Conservation (phyloP, 2,113 vertebrate genomes). For the Dasypus novemcinctus region DNA sequence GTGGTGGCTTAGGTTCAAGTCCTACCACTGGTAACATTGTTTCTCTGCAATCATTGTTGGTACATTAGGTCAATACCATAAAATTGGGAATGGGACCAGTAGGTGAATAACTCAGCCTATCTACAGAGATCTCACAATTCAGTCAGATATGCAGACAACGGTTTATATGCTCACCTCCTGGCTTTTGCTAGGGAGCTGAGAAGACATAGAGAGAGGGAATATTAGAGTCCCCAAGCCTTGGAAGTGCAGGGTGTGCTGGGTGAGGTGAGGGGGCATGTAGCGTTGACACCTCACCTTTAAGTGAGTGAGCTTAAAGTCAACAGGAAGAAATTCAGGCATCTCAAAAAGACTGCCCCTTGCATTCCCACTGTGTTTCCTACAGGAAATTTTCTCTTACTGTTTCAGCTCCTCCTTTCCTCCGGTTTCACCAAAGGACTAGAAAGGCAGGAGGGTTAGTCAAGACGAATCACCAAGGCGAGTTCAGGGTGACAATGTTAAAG, state of each 20-base stretch:
- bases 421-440: not conserved
- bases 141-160: too few species aligned
- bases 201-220: not conserved
- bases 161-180: too few species aligned
- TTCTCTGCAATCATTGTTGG: fast-evolving
- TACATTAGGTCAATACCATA: not conserved
- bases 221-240: not conserved
- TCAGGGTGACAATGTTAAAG: not conserved
- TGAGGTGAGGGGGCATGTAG: not conserved
- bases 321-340: not conserved
- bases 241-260: not conserved
- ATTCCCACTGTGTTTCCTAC: not conserved
- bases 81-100: not conserved
- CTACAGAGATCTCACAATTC: too few species aligned
- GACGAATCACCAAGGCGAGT: not conserved
- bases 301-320: not conserved
- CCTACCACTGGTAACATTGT: fast-evolving
- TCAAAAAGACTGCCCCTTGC: not conserved
- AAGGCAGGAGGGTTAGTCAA: not conserved
- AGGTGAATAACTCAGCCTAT: not conserved
- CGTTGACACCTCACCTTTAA: too few species aligned
- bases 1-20: not conserved
- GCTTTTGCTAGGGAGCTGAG: too few species aligned
- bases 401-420: not conserved
- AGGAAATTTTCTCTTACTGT: not conserved